These are phyloP conservation scores for Diplolepis rosae DNA, from an alignment of 2,888 invertebrate genomes.

Conservation along the genomic window DNA sequence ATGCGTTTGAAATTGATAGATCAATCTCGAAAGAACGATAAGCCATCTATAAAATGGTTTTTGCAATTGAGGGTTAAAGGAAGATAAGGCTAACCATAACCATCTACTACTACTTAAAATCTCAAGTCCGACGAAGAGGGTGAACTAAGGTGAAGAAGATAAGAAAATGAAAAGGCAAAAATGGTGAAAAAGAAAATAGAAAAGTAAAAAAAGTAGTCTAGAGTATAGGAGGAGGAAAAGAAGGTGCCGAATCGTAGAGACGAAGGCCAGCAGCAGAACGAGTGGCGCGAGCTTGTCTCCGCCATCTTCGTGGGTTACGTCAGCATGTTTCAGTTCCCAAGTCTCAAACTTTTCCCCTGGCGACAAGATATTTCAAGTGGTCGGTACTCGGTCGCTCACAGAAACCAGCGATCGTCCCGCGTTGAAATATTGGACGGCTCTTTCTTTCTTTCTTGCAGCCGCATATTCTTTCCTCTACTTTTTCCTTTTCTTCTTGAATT, in stretches of 20 bases:
- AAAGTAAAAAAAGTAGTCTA: constrained; percentile 3
- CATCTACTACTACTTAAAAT: constrained; percentile 18
- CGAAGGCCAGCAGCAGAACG: constrained; percentile 7
- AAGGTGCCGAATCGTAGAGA: constrained; percentile 18
- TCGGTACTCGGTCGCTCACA: constrained; percentile 59
- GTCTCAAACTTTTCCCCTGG: constrained; percentile 71
- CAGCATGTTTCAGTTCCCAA: constrained; percentile 72
- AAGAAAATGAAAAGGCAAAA: constrained; percentile 36
- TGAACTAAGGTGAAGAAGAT: constrained; percentile 40
- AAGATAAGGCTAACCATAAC: constrained; percentile 17
- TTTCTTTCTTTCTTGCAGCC: constrained; percentile 72
- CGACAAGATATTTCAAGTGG: constrained; percentile 74
- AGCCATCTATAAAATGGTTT: constrained; percentile 8
- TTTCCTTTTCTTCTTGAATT: constrained; percentile 37
- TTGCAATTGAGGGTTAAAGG: constrained; percentile 21
- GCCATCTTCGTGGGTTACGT: constrained; percentile 72
- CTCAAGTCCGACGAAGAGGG: constrained; percentile 22
- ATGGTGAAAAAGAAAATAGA: constrained; percentile 40
- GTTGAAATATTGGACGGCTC: constrained; percentile 72
- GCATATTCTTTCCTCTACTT: constrained; percentile 64
- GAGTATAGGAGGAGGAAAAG: constrained; percentile 11
- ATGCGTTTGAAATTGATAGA: constrained; percentile 22
- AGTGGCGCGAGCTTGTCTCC: constrained; percentile 44
- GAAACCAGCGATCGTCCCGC: constrained; percentile 57
- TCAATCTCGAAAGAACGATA: constrained; percentile 12